phyloP scores from a whole-genome alignment of 2,888 invertebrate genomes.

The Chrysina gloriosa region DNA sequence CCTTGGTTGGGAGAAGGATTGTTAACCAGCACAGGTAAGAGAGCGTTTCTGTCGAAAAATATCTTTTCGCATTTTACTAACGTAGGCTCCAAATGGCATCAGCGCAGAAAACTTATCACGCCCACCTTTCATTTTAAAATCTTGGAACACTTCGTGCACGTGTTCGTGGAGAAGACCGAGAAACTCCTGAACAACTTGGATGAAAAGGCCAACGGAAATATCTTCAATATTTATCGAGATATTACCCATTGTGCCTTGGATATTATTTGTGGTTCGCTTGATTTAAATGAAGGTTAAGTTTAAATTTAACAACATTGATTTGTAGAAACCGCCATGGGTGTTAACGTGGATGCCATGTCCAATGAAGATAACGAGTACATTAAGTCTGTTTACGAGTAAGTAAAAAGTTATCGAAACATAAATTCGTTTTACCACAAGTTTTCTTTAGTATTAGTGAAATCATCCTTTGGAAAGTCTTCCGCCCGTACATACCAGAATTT shows the following conservation, averaged over 20 bases:
- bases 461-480: conserved; percentile 42
- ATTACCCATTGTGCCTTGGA: conserved; percentile 56
- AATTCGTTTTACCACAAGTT: not conserved
- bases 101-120: conserved; percentile 54
- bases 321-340: conserved; percentile 72
- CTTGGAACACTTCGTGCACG: conserved; percentile 54
- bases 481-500: not conserved
- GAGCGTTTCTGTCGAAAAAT: not conserved
- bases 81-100: conserved; percentile 52
- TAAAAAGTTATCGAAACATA: not conserved
- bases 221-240: conserved; percentile 56
- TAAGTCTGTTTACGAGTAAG: conserved; percentile 62
- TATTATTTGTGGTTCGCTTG: conserved; percentile 57
- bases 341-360: conserved; percentile 63
- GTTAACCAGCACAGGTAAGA: conserved; percentile 35
- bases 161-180: conserved; percentile 54
- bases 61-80: not conserved
- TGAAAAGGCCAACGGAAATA: conserved; percentile 51
- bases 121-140: conserved; percentile 58
- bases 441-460: conserved; percentile 46
- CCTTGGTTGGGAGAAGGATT: conserved; percentile 41
- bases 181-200: conserved; percentile 49
- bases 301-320: conserved; percentile 35
- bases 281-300: conserved; percentile 9
- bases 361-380: conserved; percentile 65